These are phyloP conservation scores for Penelope pileata DNA, from an alignment of 2,113 vertebrate species.

Conservation along the genomic window DNA sequence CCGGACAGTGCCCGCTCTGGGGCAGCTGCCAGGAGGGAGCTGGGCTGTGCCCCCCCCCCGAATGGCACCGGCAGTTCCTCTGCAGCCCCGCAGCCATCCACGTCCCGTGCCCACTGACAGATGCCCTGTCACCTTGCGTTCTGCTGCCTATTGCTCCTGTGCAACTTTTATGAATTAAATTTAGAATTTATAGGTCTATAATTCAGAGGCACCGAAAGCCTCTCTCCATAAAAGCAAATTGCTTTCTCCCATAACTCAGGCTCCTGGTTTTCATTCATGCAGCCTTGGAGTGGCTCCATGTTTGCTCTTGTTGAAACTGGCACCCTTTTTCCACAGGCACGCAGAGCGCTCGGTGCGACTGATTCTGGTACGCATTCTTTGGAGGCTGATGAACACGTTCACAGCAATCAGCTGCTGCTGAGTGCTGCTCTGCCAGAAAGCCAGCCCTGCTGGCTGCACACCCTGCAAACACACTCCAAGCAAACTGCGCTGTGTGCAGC, in stretches of 20 bases:
- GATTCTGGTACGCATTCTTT: neutral
- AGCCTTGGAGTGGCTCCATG: neutral
- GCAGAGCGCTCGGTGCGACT: neutral
- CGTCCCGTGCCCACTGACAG: neutral
- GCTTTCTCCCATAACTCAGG: neutral
- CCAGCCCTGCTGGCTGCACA: neutral
- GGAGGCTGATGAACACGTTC: neutral
- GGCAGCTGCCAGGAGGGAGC: too few species aligned
- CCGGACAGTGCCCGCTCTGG: too few species aligned
- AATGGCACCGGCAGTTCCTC: too few species aligned
- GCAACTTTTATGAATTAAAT: neutral
- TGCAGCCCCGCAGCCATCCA: rapidly evolving
- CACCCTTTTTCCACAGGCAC: neutral
- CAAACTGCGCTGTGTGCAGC: neutral
- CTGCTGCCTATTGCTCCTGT: neutral
- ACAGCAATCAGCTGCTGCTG: neutral
- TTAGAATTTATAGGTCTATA: neutral
- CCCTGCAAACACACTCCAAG: neutral
- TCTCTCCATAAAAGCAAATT: neutral
- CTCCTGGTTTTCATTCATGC: neutral
- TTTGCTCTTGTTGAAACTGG: neutral
- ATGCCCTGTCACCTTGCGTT: neutral
- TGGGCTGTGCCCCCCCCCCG: too few species aligned
- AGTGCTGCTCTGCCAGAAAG: neutral
- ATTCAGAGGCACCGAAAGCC: neutral